Evolutionary conservation across 2,797 vertebrate genomes (phyloP), one percentile per base, ranked within the genome.

Genomic region (Enteromius paludinosus): DNA sequence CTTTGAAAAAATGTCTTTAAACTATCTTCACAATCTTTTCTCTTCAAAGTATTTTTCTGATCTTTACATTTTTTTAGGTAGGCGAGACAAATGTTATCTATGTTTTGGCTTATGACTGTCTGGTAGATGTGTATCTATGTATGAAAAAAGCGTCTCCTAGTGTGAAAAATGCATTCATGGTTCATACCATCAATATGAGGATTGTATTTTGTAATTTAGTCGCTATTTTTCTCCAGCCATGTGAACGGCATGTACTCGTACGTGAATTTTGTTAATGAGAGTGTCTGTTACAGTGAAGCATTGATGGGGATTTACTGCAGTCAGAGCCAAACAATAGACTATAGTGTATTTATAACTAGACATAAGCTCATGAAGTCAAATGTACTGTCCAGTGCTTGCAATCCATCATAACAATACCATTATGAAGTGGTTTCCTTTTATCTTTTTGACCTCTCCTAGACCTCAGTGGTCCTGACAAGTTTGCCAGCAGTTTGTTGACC

Each of bases 161-260:
- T 56, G 25, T 75, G 14, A 69, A 70, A 10, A 79, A 83, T 70
- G 68, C 30, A 49, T 79, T 79, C 70, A 25, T 25, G 23, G 41
- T 83, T 82, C 85, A 87, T 82, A 74, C 52, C 83, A 54, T 76
- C 65, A 82, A 28, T 74, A 64, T 62, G 54, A 35, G 49, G 66
- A 35, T 65, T 61, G 70, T 80, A 59, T 76, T 73, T 64, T 78
- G 70, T 38, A 74, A 77, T 83, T 71, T 41, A 18, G 11, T 45
- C 45, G 28, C 6, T 17, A 45, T 74, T 85, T 87, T 85, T 87
- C 86, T 64, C 41, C 38, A 77, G 64, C 70, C 75, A 68, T 43
- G 71, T 89, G 88, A 80, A 91, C 72, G 35, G 23, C 47, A 25
- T 84, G 41, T 18, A 11, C 9, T 45, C 15, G 59, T 56, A 75